Evolutionary conservation across 2,888 invertebrate genomes (phyloP), one percentile per base, ranked within the genome.

Genomic region (Anoncus sp.): DNA sequence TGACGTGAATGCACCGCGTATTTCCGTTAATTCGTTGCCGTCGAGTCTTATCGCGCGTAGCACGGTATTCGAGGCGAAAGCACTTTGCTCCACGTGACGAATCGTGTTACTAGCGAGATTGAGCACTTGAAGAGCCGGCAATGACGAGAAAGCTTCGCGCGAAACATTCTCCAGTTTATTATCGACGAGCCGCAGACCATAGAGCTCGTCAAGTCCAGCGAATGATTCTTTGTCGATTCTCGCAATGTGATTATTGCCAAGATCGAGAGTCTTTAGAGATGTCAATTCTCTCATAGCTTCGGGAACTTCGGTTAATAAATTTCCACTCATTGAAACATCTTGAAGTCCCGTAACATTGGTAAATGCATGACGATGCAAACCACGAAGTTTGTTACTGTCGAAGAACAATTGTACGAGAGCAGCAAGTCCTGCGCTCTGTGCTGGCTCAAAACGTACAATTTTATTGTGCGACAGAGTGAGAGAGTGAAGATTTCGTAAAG

Each of bases 61-160:
- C 85, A 95, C 94, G 80, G 94, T 93, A 91, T 96, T 96, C 83
- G 94, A 93, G 75, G 94, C 94, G 91, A 97, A 96, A 83, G 96
- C 95, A 87, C 95, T 95, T 85, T 95, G 95, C 88, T 96, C 96
- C 85, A 97, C 94, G 92, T 94, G 94, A 87, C 94, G 94, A 85
- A 97, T 95, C 88, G 94, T 94, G 92, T 97, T 97, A 86, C 95
- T 95, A 73, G 96, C 96, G 81, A 97, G 92, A 92, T 97, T 96
- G 85, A 97, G 92, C 87, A 96, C 95, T 91, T 96, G 95, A 78
- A 97, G 91, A 14, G 95, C 94, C 9, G 95, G 94, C 81, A 96
- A 90, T 20, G 95, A 93, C 45, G 94, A 93, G 90, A 96, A 96
- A 81, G 95, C 95, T 86, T 95, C 96, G 88, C 94, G 94, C 69